A percentile compares a stretch with the other conserved stretches of the same genome.
phyloP scores from a whole-genome alignment of 2,888 invertebrate species.

The Apoderus coryli region DNA sequence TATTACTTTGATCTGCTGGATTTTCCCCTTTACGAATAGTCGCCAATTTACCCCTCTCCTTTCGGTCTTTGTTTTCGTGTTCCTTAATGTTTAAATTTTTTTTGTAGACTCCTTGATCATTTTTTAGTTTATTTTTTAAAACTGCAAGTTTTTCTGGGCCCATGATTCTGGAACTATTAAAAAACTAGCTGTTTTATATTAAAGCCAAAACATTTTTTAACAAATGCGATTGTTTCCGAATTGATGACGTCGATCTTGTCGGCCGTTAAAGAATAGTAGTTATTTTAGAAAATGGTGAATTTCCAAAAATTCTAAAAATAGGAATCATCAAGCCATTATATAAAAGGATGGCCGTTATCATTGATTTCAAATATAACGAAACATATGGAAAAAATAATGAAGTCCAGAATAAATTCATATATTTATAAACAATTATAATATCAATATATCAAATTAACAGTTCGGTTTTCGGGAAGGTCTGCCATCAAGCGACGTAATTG shows the following conservation, averaged over 20 bases:
- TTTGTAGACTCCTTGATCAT: constrained; percentile 3
- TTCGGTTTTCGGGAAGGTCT: too few relatives aligned
- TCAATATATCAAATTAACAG: too few relatives aligned
- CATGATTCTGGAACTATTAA: constrained; percentile 3
- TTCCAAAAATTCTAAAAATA: too few relatives aligned
- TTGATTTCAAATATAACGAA: too few relatives aligned
- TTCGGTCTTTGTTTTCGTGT: constrained; percentile 2
- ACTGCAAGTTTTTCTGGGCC: constrained; percentile 3
- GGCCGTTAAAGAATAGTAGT: constrained; percentile 2
- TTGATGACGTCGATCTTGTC: constrained; percentile 3
- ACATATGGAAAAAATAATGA: too few relatives aligned
- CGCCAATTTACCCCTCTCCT: constrained; percentile 2
- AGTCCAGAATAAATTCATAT: too few relatives aligned
- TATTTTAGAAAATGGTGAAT: too few relatives aligned
- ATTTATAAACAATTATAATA: too few relatives aligned
- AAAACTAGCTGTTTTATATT: constrained; percentile 1
- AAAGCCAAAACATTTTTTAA: constrained; percentile 2
- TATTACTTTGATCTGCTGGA: constrained; percentile 1
- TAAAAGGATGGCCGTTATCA: too few relatives aligned
- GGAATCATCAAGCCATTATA: too few relatives aligned
- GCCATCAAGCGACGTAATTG: too few relatives aligned
- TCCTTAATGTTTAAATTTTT: constrained; percentile 1
- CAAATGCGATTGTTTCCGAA: not conserved
- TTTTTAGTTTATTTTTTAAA: constrained; percentile 3
- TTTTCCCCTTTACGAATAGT: constrained; percentile 1